These are phyloP conservation scores for Heliconius eleuchia DNA, from an alignment of 1,140 invertebrate species.

Conservation along the genomic window DNA sequence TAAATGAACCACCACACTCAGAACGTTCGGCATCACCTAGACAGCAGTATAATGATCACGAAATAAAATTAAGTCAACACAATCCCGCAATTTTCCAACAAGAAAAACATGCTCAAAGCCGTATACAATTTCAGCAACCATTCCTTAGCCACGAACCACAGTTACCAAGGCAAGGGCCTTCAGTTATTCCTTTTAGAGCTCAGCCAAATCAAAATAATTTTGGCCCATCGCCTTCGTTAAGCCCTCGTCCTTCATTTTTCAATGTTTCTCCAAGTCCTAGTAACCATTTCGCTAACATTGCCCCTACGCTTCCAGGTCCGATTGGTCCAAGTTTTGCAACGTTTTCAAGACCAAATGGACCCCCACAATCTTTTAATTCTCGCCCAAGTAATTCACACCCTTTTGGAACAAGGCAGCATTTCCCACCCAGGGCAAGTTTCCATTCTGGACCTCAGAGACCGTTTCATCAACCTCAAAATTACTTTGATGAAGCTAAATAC, in stretches of 20 bases:
- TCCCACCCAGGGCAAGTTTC: conserved; percentile 64
- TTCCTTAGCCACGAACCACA: conserved; percentile 70
- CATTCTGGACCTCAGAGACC: conserved; percentile 75
- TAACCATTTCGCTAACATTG: conserved; percentile 50
- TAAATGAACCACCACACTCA: conserved; percentile 58
- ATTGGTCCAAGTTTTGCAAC: conserved; percentile 52
- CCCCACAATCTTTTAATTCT: conserved; percentile 52
- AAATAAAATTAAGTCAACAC: conserved; percentile 51
- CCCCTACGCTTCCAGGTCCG: conserved; percentile 61
- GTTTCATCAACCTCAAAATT: conserved; percentile 62
- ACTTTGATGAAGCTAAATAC: conserved; percentile 79
- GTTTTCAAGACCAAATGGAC: conserved; percentile 59
- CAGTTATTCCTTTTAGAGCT: conserved; percentile 65
- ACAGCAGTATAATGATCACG: conserved; percentile 62
- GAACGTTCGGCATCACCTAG: conserved; percentile 60
- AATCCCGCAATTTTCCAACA: conserved; percentile 52
- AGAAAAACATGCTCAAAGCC: conserved; percentile 64
- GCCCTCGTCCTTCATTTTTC: conserved; percentile 52
- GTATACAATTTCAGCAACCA: conserved; percentile 78
- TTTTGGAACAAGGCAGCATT: conserved; percentile 61
- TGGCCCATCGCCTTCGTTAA: conserved; percentile 55
- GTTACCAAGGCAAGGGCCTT: conserved; percentile 70
- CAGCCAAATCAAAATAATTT: conserved; percentile 73
- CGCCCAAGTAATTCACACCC: conserved; percentile 54
- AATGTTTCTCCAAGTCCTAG: conserved; percentile 56